These are phyloP conservation scores for Hoplostethus atlanticus DNA, from an alignment of 2,797 vertebrate genomes.

Conservation along the genomic window DNA sequence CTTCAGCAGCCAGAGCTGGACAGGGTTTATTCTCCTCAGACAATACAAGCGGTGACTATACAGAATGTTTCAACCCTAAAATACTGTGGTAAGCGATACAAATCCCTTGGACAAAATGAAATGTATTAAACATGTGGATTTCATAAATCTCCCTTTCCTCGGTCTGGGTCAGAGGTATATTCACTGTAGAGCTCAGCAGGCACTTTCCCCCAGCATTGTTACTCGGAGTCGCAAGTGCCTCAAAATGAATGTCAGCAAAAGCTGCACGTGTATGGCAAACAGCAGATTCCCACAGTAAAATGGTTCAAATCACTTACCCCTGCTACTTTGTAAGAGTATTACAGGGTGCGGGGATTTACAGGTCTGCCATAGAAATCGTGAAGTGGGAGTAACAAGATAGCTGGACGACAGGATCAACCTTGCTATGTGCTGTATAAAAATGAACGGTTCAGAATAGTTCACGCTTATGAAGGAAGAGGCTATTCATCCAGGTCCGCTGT, in stretches of 20 bases:
- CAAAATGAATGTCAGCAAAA: slow-evolving; percentile 84
- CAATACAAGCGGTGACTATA: slow-evolving; percentile 81
- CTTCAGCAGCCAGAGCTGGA: slow-evolving; percentile 71
- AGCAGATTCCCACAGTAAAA: slow-evolving; percentile 73
- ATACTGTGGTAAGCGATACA: slow-evolving; percentile 85
- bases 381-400: slow-evolving; percentile 33
- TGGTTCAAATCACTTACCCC: slow-evolving; percentile 77
- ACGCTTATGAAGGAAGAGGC: slow-evolving; percentile 6
- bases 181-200: slow-evolving; percentile 80
- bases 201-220: slow-evolving; percentile 73
- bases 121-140: slow-evolving; percentile 90
- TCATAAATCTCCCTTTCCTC: slow-evolving; percentile 85
- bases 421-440: slow-evolving; percentile 36
- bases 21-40: slow-evolving; percentile 80
- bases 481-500: slow-evolving; percentile 41
- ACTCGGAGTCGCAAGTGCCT: slow-evolving; percentile 71
- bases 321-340: slow-evolving; percentile 70
- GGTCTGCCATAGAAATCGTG: slow-evolving; percentile 58
- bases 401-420: slow-evolving; percentile 24
- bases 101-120: slow-evolving; percentile 88
- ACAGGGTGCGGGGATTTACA: slow-evolving; percentile 64
- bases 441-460: slow-evolving; percentile 31
- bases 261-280: slow-evolving; percentile 69
- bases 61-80: slow-evolving; percentile 79
- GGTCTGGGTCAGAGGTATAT: slow-evolving; percentile 82